Conservation (phyloP, 2,797 vertebrate genomes). For the Smutsia temminckii region DNA sequence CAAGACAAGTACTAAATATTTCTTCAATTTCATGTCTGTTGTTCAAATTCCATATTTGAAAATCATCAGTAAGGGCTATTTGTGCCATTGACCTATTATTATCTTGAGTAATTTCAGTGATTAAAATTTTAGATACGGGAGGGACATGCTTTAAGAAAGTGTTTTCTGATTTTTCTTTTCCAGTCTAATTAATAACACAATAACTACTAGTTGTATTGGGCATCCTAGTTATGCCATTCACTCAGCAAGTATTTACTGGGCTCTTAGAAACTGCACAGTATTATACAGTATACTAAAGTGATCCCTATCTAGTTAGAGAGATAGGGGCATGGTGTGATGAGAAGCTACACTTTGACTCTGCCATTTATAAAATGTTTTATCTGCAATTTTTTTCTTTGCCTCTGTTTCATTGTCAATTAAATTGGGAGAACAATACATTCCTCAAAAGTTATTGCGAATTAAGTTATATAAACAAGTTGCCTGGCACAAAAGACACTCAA, state of each 20-base stretch:
- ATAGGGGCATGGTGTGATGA: neutral
- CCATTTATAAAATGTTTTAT: slow-evolving; percentile 30
- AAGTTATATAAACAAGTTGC: neutral
- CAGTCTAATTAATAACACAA: neutral
- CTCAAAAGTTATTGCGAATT: neutral
- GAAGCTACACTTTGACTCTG: neutral
- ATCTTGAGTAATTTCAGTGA: slow-evolving; percentile 19
- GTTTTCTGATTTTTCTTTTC: neutral
- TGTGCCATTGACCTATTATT: neutral
- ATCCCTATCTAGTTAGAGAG: neutral
- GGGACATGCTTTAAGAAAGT: neutral
- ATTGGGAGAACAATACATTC: neutral
- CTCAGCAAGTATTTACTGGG: neutral
- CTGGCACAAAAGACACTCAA: neutral
- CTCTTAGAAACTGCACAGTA: neutral
- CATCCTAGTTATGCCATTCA: neutral
- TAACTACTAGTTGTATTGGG: neutral
- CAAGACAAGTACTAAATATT: neutral
- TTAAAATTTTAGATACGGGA: neutral
- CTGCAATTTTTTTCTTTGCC: neutral
- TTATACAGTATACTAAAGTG: neutral
- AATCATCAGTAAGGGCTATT: neutral
- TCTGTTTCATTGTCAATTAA: neutral
- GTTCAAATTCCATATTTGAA: slow-evolving; percentile 29
- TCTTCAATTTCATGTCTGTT: neutral